Evolutionary conservation across 2,888 invertebrate species (phyloP), one percentile per base, ranked within the genome.

Genomic region (Petrophora chlorosata): DNA sequence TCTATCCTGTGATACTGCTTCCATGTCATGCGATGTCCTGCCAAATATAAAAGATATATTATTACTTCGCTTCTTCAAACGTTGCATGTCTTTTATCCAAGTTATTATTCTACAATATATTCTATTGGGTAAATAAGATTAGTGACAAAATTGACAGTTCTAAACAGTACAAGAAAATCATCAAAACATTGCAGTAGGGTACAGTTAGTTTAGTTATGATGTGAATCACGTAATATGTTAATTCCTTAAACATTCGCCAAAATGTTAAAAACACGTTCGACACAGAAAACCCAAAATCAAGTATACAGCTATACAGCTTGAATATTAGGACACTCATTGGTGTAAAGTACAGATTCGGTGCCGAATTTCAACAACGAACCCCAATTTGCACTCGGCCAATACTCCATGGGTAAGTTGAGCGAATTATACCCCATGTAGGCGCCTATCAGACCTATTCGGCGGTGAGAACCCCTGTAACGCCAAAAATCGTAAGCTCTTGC

Each of bases 1-100:
- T 90, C 91, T 23, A 95, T 69, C 25, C 94, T 92, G 76, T 96
- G 96, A 75, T 96, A 97, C 50, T 95, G 93, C 66, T 93, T 92
- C 96, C 96, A 97, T 41, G 95, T 95, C 92, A 97, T 87, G 14
- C 88, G 81, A 50, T 90, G 90, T 48, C 90, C 90, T 90, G 68
- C 35, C 64, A 67, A 34, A 51, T 44, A 13, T 15, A 38, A 17
- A 22, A n/a, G 1, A 2, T 22, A 0, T 26, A 8, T 7, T 2
- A 14, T 8, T 10, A 14, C 5, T n/a, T 16, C 17, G 15, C 3
- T 5, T 4, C 3, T 9, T 16, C 2, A 26, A 19, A 13, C 9
- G 1, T 12, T 13, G 32, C 22, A 36, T 8, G 35, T 13, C 5
- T 29, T 42, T 39, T 15, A 0, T 10, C 5, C 7, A 15, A 5